Base-by-base conservation (phyloP, 2,888 invertebrate species). In the Nemurella pictetii region DNA sequence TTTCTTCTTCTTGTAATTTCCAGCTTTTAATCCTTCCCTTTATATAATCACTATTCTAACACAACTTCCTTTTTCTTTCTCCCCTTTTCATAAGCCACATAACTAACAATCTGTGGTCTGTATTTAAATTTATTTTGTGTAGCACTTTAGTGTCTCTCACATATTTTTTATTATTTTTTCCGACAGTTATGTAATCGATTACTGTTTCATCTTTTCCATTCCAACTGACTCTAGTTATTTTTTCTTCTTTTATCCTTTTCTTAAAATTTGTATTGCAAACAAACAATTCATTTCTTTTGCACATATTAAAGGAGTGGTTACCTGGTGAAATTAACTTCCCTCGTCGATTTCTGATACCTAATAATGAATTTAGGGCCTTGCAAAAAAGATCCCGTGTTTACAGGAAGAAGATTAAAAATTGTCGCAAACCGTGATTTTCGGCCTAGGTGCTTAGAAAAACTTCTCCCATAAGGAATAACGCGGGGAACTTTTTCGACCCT, bases 211-310 rank as follows among this genome's bases (percentile, higher is more conserved):
- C 25, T 73, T 73, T n/a, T 26, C 73, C 4, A 20, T 73, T 20
- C 73, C 73, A 73, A 20, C 73, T 73, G 26, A 25, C n/a, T 26
- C 73, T 73, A 26, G 73, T 73, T 73, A 73, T 73, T 73, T 73
- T 73, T n/a, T 73, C 25, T n/a, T 26, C 26, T n/a, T 73, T 20
- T 9, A 32, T 32, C 73, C 20, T 73, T 26, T 73, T 73, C 73
- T 73, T n/a, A 26, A 73, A 73, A n/a, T 26, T 32, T 75, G 26
- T 72, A 83, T 72, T 55, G 35, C 36, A 25, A 20, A 82, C 32
- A 27, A 35, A 28, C 55, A 82, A 28, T 25, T 20, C 73, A 29
- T 87, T 87, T 26, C 72, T 80, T 20, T 20, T 27, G 27, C 29
- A 30, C 29, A 80, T 32, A n/a, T n/a, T n/a, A n/a, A n/a, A n/a